Evolutionary conservation across 2,113 vertebrate species (phyloP).

Genomic region (Prunella himalayana): DNA sequence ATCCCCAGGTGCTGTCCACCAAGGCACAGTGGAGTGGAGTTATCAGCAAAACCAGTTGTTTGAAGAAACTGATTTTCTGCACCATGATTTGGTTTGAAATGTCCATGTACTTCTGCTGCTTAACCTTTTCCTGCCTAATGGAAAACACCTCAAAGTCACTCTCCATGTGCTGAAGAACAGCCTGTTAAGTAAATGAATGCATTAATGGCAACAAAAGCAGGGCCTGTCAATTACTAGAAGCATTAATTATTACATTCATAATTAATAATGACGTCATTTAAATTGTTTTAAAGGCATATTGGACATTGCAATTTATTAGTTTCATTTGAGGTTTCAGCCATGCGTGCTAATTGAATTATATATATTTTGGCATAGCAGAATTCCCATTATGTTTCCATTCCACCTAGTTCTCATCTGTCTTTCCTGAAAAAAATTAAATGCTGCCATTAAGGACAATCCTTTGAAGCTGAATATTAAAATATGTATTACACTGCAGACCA

Average conservation of each 20-base stretch:
- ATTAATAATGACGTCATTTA: constrained; percentile 49
- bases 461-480: constrained; percentile 4
- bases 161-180: neutral
- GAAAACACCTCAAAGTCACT: neutral
- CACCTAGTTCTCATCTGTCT: neutral
- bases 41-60: neutral
- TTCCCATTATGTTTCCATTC: neutral
- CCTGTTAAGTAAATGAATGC: neutral
- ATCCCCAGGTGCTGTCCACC: neutral
- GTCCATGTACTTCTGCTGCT: neutral
- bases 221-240: constrained; percentile 44
- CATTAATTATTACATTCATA: constrained; percentile 65
- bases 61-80: neutral
- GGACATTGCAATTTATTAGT: constrained; percentile 59
- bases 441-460: neutral
- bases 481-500: neutral
- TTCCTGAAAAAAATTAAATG: neutral
- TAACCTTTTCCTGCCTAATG: neutral
- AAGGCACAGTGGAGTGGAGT: neutral
- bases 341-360: constrained; percentile 36
- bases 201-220: constrained; percentile 37
- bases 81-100: neutral
- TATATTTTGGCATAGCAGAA: neutral
- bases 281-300: constrained; percentile 62
- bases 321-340: constrained; percentile 39